Evolutionary conservation across 1,140 invertebrate genomes (phyloP).

Genomic region (Drosophila lowei): DNA sequence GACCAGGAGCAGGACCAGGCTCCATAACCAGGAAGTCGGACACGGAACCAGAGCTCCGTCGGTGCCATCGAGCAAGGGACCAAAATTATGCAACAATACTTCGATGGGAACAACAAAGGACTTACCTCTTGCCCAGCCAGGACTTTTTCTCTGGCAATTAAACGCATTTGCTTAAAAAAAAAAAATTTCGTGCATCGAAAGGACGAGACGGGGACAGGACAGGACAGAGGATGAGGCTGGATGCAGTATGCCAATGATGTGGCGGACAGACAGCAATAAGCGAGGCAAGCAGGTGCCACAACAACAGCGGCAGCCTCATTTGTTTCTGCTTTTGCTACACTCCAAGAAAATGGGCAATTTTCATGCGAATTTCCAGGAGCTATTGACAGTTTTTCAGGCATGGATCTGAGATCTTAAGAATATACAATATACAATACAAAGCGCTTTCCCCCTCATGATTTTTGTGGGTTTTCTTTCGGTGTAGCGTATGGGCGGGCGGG

Average conservation of each 20-base stretch:
- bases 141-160: conserved; percentile 67
- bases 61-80: conserved; percentile 2
- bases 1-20: too few species aligned
- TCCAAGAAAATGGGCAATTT: neutral
- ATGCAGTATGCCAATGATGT: conserved; percentile 48
- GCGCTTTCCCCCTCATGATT: too few species aligned
- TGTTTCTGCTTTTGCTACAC: conserved; percentile 26
- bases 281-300: conserved; percentile 38
- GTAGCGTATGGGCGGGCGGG: neutral
- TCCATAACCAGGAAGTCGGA: conserved; percentile 14
- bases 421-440: too few species aligned
- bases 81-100: conserved; percentile 54
- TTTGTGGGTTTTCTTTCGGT: neutral
- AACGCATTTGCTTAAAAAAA: conserved; percentile 75
- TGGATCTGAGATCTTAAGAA: too few species aligned
- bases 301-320: conserved; percentile 21
- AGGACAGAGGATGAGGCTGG: conserved; percentile 13
- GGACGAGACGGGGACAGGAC: neutral
- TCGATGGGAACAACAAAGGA: conserved; percentile 15
- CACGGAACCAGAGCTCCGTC: neutral
- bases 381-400: too few species aligned
- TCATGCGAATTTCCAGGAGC: neutral
- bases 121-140: conserved; percentile 8
- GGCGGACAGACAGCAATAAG: conserved; percentile 36
- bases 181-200: conserved; percentile 36